A percentile compares a stretch with the other conserved stretches of the same genome.
These are phyloP conservation scores for Suncus etruscus DNA, from an alignment of 2,113 vertebrate genomes.

Conservation along the genomic window DNA sequence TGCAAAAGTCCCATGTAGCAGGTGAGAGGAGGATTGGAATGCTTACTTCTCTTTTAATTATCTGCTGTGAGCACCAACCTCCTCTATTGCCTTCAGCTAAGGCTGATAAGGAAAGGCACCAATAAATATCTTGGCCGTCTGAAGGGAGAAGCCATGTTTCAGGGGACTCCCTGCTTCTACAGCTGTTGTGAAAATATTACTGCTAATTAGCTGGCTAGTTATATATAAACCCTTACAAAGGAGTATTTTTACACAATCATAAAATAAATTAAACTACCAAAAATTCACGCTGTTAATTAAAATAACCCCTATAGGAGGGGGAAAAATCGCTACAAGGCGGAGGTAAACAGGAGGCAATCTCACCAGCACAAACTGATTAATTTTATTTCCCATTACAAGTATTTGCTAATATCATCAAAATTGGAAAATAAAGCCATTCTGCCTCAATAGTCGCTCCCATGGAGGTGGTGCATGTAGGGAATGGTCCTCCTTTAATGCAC, in stretches of 20 bases:
- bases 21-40: slow-evolving; percentile 80
- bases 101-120: slow-evolving; percentile 77
- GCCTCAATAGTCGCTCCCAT: slow-evolving; percentile 61
- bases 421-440: slow-evolving; percentile 81
- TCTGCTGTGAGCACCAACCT: slow-evolving; percentile 81
- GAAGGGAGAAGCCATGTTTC: slow-evolving; percentile 78
- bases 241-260: slow-evolving; percentile 84
- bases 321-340: slow-evolving; percentile 85
- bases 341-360: slow-evolving; percentile 85
- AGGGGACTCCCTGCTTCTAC: slow-evolving; percentile 80
- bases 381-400: slow-evolving; percentile 87
- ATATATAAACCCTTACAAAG: slow-evolving; percentile 87
- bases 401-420: slow-evolving; percentile 88
- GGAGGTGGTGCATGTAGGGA: slow-evolving; percentile 45
- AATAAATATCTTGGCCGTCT: slow-evolving; percentile 76
- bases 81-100: slow-evolving; percentile 82
- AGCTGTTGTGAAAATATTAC: slow-evolving; percentile 84
- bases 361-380: slow-evolving; percentile 85
- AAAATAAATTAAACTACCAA: slow-evolving; percentile 88
- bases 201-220: slow-evolving; percentile 86
- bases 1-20: slow-evolving; percentile 67
- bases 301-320: slow-evolving; percentile 87
- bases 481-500: neutral
- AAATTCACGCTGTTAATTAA: slow-evolving; percentile 91
- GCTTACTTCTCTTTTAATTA: slow-evolving; percentile 90